These are phyloP conservation scores for Capitulum mitella DNA, from an alignment of 2,888 invertebrate species.

Conservation along the genomic window DNA sequence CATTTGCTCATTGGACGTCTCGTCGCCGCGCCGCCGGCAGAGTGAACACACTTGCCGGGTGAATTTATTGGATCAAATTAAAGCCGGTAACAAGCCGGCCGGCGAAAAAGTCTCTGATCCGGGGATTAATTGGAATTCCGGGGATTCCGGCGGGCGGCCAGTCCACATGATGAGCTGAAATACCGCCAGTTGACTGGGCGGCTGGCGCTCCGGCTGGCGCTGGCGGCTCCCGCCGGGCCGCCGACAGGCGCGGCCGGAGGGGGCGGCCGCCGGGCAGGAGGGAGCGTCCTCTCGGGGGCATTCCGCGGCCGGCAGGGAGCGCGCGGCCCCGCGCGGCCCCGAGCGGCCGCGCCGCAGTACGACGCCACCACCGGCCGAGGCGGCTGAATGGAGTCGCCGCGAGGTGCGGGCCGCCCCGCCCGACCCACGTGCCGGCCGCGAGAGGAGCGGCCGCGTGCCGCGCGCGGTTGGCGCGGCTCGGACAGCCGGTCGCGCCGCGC, in stretches of 20 bases:
- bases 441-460: neutral
- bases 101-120: slow-evolving; percentile 22
- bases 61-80: slow-evolving; percentile 25
- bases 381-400: neutral
- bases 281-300: too few relatives aligned
- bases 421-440: neutral
- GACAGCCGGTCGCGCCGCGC: neutral
- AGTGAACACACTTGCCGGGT: slow-evolving; percentile 17
- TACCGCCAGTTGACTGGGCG: slow-evolving; percentile 17
- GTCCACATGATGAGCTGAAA: slow-evolving; percentile 24
- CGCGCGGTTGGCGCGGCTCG: neutral
- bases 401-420: too few relatives aligned
- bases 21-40: neutral
- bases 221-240: neutral
- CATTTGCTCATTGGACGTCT: neutral
- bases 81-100: slow-evolving; percentile 18
- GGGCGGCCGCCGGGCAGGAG: too few relatives aligned
- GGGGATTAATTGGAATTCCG: slow-evolving; percentile 21
- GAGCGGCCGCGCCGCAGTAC: too few relatives aligned
- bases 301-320: too few relatives aligned
- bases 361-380: neutral
- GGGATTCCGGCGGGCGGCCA: slow-evolving; percentile 18
- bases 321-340: too few relatives aligned
- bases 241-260: neutral
- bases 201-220: neutral